Base-by-base conservation (phyloP, 2,888 invertebrate genomes). In the Drosophila eohydei region DNA sequence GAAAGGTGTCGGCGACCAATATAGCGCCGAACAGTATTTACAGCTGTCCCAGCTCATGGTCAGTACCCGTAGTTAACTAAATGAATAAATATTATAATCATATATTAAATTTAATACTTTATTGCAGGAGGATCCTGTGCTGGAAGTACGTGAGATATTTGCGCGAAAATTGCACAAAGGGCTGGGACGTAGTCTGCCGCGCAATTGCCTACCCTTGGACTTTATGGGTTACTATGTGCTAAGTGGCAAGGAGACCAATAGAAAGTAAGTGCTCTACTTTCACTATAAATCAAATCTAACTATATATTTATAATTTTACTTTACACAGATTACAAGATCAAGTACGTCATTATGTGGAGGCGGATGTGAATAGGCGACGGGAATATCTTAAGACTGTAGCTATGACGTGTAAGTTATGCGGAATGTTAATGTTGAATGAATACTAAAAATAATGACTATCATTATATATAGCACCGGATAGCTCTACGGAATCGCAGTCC, bases 151-250 rank as follows among this genome's bases (percentile, higher is more conserved):
- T 83, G 96, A 97, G 93, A 95, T 95, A 56, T 98, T 99, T 92
- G 96, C 97, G 6, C 94, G 95, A 51, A 99, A 99, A 94, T 93
- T 99, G 83, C 98, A 99, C 93, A 98, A 98, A 94, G 98, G 97
- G 64, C 91, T 95, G 54, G 94, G 94, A 82, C 95, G 97, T 93
- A 97, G 97, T 73, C 95, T 98, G 79, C 97, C 97, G 4, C 96
- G 96, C 91, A 97, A 97, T 92, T 97, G 97, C 91, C 94, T 99
- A 75, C 99, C 99, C 0, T 94, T 99, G 61, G 98, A 99, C 93
- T 99, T 98, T 94, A 97, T 99, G 98, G 97, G 98, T 21, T 97
- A 97, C 93, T 98, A 99, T 93, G 97, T 97, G 40, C 93, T 99
- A 64, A 97, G 96, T 38, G 98, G 98, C 0, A 95, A 96, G 76